Evolutionary conservation across 2,888 invertebrate species (phyloP), one percentile per base, ranked within the genome.

Genomic region (Acleris cristana): DNA sequence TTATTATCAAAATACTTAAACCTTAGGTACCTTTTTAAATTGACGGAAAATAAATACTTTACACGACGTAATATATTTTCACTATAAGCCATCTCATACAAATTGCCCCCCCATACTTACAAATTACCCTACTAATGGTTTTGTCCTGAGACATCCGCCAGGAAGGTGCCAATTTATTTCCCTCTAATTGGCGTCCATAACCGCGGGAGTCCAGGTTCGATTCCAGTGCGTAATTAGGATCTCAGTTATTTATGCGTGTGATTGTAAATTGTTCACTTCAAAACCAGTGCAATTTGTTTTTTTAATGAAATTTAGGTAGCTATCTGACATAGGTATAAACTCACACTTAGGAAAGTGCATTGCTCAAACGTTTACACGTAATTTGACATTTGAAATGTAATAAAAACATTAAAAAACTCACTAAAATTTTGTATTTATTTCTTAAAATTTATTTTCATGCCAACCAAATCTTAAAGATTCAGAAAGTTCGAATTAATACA

Each of bases 81-180:
- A 14, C 56, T 56, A 40, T 23, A 56, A 21, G 44, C 21, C 44
- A 44, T 21, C 21, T 52, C 53, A 49, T 48, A 63, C 67, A 67
- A 63, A 67, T 67, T 63, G 58, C 63, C 57, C 26, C 30, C 61
- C 61, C 67, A 58, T 58, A 62, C 57, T 53, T 58, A 67, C 63
- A 63, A 58, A 67, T 67, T 63, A 67, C 67, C 63, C 63, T 14
- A 63, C 63, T 58, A 67, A 67, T 67, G 53, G 67, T 67, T 67
- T 67, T 67, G 62, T 63, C 53, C 62, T 55, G 4, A 10, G 53
- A 65, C 58, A 53, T 63, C 58, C 62, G 62, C 62, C 21, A 55
- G 66, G 66, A 57, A 67, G 67, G 67, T 67, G 67, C 67, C 67
- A 67, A 67, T 67, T 67, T 67, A 67, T 67, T 63, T 61, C 18